Base-by-base conservation (phyloP, 2,888 invertebrate species). In the Polyommatus iphigenia region DNA sequence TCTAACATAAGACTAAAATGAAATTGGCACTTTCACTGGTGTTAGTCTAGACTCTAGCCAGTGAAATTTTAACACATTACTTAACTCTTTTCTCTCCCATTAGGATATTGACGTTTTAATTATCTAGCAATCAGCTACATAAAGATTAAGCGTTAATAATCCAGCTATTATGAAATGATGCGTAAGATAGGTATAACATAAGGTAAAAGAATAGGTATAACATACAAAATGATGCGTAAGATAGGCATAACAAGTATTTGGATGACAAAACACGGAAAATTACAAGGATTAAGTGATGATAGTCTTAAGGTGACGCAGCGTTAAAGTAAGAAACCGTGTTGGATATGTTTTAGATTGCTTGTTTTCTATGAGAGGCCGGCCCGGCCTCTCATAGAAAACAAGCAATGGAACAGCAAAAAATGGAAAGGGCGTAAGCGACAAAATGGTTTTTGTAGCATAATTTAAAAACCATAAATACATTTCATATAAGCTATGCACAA, bases 1-100 rank as follows among this genome's bases (percentile, higher is more conserved):
- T 29, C 18, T 67, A 15, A 20, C 29, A 29, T 29, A 6, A 29
- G 18, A 67, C 67, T 32, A 15, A 67, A 29, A 67, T 67, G 29
- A 67, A 67, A 67, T 32, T 15, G 15, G 67, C 29, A 67, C 67
- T 67, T 67, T 67, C 29, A 7, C 67, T 18, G 24, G 67, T 67
- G 67, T 29, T 29, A 67, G 29, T 62, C 24, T 24, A 24, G 24
- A 24, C 24, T 24, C 24, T 62, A 24, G 24, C 8, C 24, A 24
- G 59, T 59, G 59, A 67, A 67, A 67, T 67, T 67, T 32, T 67
- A 67, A 18, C 67, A 67, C 67, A 20, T 59, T 59, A 59, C 59
- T 32, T 62, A 62, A 0, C 62, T 24, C 24, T 20, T 24, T 24
- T 59, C 20, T 59, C 20, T 59, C 20, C 24, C 8, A 62, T 62